These are phyloP conservation scores for Abrostola tripartita DNA, from an alignment of 2,888 invertebrate species.

Conservation along the genomic window DNA sequence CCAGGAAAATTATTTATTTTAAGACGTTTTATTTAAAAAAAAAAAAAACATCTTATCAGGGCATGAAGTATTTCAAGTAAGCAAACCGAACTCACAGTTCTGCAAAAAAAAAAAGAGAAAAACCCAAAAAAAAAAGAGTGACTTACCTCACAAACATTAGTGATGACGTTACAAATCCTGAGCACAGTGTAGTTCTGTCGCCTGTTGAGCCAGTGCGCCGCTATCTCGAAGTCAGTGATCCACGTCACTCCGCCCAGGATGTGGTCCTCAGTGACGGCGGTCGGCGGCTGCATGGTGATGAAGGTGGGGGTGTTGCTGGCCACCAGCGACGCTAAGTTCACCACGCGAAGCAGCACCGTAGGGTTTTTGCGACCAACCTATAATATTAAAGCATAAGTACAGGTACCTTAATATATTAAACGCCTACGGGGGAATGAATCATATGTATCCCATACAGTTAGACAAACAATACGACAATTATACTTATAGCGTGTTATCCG, in stretches of 20 bases:
- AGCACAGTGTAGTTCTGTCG: constrained; percentile 92
- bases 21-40: too few relatives aligned
- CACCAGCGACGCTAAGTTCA: constrained; percentile 80
- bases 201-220: constrained; percentile 94
- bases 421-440: too few relatives aligned
- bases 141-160: constrained; percentile 70
- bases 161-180: constrained; percentile 87
- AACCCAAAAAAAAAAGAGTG: not conserved
- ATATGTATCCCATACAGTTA: too few relatives aligned
- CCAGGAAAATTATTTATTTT: too few relatives aligned
- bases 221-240: constrained; percentile 90
- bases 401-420: too few relatives aligned
- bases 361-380: constrained; percentile 93
- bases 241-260: constrained; percentile 92
- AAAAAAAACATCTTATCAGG: too few relatives aligned
- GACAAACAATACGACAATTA: too few relatives aligned
- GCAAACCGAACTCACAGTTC: too few relatives aligned
- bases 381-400: not conserved
- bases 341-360: constrained; percentile 90
- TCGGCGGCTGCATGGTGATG: constrained; percentile 80
- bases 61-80: too few relatives aligned
- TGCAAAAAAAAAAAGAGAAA: not conserved
- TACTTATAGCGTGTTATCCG: too few relatives aligned
- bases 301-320: constrained; percentile 61
- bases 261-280: constrained; percentile 88